Evolutionary conservation across 2,888 invertebrate species (phyloP), one percentile per base, ranked within the genome.

Genomic region (Melanophora roralis): DNA sequence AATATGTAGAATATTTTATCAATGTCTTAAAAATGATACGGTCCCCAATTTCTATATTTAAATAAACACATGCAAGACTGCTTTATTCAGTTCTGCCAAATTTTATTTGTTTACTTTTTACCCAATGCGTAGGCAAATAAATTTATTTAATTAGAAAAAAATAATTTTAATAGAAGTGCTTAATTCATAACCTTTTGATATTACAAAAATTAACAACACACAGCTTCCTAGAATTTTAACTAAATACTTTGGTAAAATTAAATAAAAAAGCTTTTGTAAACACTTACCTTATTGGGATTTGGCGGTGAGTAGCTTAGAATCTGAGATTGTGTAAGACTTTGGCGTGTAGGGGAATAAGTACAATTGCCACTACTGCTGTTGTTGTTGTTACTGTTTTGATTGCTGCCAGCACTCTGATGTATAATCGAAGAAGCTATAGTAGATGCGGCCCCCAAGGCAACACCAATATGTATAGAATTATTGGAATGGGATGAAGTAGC

Each of bases 241-340:
- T 19, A 23, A 51, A 67, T 40, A n/a, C 19, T 53, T 32, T 49
- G 21, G 21, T 60, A 51, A 45, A 53, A 60, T 34, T 2, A 11
- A 43, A 51, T 12, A 64, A 51, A 38, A 49, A 40, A 43, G n/a
- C n/a, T n/a, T n/a, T n/a, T n/a, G n/a, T n/a, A 38, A 40, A 23
- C 6, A 73, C 76, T 80, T 76, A 80, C 80, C 76, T 80, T 80
- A 57, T 80, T 80, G 19, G 80, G 80, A 76, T 80, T 80, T 68
- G 80, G 80, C 45, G 80, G 80, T 7, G 80, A 80, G 21, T 80
- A 80, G 45, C 68, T 80, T 32, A 80, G 68, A 45, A 80, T 51
- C 68, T 80, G 68, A 27, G 80, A 76, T 73, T 80, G 68, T 2
- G 80, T 76, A 55, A 76, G 76, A 57, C 80, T 80, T 32, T 80